phyloP scores from a whole-genome alignment of 2,113 vertebrate genomes.

The Paratilapia polleni region DNA sequence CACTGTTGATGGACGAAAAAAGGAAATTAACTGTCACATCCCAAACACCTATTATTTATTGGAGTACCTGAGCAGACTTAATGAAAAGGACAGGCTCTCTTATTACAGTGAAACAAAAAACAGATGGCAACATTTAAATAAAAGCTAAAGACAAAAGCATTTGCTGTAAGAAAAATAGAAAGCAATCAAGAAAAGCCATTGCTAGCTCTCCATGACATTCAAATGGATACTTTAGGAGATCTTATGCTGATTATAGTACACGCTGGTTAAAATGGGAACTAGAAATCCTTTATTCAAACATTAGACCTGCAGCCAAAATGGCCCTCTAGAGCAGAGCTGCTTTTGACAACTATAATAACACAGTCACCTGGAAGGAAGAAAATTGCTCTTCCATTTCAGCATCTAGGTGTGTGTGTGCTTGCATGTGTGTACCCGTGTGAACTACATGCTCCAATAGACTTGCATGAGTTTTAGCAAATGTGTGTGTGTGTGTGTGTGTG shows the following conservation, averaged over 20 bases:
- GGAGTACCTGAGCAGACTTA: not conserved
- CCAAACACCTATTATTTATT: not conserved
- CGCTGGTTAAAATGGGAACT: not conserved
- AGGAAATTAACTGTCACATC: constrained; percentile 56
- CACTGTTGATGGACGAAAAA: constrained; percentile 46
- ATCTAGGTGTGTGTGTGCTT: constrained; percentile 6
- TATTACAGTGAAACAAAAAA: not conserved
- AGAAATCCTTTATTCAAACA: constrained; percentile 36
- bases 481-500: constrained; percentile 14
- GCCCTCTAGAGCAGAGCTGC: constrained; percentile 11
- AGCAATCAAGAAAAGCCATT: not conserved
- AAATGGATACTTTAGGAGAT: not conserved
- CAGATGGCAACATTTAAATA: not conserved
- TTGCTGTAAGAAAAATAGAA: not conserved
- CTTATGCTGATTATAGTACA: not conserved
- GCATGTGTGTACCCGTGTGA: not conserved
- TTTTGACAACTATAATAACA: constrained; percentile 67
- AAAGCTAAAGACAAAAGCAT: not conserved
- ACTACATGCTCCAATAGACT: constrained; percentile 33
- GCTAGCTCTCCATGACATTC: not conserved
- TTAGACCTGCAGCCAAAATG: constrained; percentile 19
- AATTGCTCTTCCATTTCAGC: constrained; percentile 62
- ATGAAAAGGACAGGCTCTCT: constrained; percentile 10
- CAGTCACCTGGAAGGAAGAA: constrained; percentile 54
- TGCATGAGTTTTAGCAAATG: constrained; percentile 21